These are phyloP conservation scores for Amniataba percoides DNA, from an alignment of 2,797 vertebrate genomes.

Conservation along the genomic window DNA sequence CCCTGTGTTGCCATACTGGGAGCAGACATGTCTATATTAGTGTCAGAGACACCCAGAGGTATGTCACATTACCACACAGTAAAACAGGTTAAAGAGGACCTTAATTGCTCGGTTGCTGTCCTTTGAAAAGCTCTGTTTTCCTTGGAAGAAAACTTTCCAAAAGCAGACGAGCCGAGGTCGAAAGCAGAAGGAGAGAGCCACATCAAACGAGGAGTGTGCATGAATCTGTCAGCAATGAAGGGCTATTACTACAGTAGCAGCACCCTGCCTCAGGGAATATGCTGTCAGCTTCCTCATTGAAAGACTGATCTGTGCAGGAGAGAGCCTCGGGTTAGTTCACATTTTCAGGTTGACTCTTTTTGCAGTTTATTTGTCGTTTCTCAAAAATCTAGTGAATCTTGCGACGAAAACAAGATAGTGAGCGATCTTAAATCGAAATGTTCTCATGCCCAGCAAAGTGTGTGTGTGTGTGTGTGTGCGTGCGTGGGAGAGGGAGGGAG, in stretches of 20 bases:
- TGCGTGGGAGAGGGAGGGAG: conserved; percentile 6
- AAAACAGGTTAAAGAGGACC: conserved; percentile 74
- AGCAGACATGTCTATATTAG: conserved; percentile 69
- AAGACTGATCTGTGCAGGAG: conserved; percentile 72
- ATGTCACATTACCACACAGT: conserved; percentile 72
- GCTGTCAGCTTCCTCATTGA: conserved; percentile 84
- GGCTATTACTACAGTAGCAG: conserved; percentile 84
- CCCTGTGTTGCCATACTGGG: conserved; percentile 29
- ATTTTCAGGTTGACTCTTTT: conserved; percentile 33
- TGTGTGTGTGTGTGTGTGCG: conserved; percentile 20
- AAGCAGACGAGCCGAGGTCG: conserved; percentile 66
- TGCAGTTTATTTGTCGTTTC: conserved; percentile 27
- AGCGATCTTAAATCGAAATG: not conserved
- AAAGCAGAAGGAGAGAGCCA: conserved; percentile 73
- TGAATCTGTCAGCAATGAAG: conserved; percentile 85
- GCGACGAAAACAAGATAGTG: not conserved
- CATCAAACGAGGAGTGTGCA: conserved; percentile 80
- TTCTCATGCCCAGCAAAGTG: conserved; percentile 21
- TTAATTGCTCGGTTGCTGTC: conserved; percentile 75
- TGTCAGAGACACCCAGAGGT: conserved; percentile 68
- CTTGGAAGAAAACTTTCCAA: conserved; percentile 62
- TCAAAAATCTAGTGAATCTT: not conserved
- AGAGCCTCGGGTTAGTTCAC: conserved; percentile 55
- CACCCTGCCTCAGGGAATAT: conserved; percentile 73
- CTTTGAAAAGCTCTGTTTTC: conserved; percentile 73